Percentiles rank a stretch among this genome's conserved stretches.
Evolutionary conservation across 1,140 invertebrate species (phyloP).

Genomic region (Zaprionus kolodkinae): DNA sequence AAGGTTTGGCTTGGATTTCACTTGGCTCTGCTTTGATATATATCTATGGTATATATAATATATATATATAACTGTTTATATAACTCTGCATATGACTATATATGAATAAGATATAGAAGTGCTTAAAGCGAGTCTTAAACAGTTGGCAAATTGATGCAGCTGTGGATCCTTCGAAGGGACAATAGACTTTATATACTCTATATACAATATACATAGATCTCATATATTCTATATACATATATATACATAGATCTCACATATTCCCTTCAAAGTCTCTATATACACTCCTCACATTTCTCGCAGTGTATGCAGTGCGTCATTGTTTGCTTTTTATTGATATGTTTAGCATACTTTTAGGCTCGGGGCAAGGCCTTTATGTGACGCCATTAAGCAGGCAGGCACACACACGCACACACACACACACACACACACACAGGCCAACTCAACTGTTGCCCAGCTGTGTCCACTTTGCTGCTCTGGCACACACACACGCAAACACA

Average conservation of each 20-base stretch:
- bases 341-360: conserved; percentile 49
- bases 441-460: conserved; percentile 14
- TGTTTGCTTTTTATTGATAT: conserved; percentile 55
- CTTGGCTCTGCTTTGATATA: too few relatives aligned
- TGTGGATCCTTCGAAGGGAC: too few relatives aligned
- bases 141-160: too few relatives aligned
- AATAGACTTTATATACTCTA: too few relatives aligned
- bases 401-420: not conserved
- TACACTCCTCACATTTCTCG: not conserved
- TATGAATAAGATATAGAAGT: too few relatives aligned
- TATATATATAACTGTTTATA: too few relatives aligned
- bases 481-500: too few relatives aligned
- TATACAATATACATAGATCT: too few relatives aligned
- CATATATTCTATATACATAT: too few relatives aligned
- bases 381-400: conserved; percentile 22
- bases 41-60: too few relatives aligned
- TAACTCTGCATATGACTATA: too few relatives aligned
- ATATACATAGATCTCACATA: not conserved
- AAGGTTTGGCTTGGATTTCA: not conserved
- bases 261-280: not conserved
- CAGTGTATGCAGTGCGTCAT: conserved; percentile 24
- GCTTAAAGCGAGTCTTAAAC: too few relatives aligned
- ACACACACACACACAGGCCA: not conserved
- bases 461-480: conserved; percentile 7
- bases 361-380: conserved; percentile 36